Evolutionary conservation across 2,797 vertebrate species (phyloP), one percentile per base, ranked within the genome.

Genomic region (Amazona finschi): DNA sequence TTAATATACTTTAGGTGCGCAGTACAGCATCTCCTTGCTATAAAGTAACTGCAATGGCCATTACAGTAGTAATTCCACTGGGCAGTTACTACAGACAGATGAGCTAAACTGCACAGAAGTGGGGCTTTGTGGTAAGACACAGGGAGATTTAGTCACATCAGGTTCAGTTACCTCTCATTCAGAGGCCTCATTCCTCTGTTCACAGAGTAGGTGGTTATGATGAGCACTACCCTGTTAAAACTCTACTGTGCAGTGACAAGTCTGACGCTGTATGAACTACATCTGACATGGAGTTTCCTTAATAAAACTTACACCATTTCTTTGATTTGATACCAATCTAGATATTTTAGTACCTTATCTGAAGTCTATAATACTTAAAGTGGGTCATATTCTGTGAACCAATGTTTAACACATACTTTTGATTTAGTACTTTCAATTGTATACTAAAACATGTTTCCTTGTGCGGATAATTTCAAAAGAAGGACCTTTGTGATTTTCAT

Each of bases 221-320:
- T 85, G 55, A 58, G 11, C 61, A 21, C 91, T 93, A 74, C 80
- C 43, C 87, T 91, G 87, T 88, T 95, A 94, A 96, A 93, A 70
- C 31, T 30, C 44, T 46, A 22, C 58, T 70, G 52, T 64, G 44
- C 55, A 74, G 53, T 84, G 89, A 77, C 57, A 73, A 77, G 79
- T 11, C 44, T 94, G 94, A 58, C 38, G 65, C 33, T 27, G 28
- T 47, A n/a, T 73, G 57, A 96, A 66, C 76, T 91, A 41, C 22
- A 91, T 30, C 65, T 85, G 41, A 79, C 57, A 78, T 3, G 12
- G 15, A 25, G n/a, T 49, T 80, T 94, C 41, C 38, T 80, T 69
- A 44, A 44, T 12, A 83, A 78, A 79, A 33, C 38, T 74, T 53
- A 36, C 6, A 20, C 22, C 39, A 5, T 62, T 92, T 55, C 31